Base-by-base conservation (phyloP, 2,797 vertebrate genomes). In the Pachyuromys duprasi region DNA sequence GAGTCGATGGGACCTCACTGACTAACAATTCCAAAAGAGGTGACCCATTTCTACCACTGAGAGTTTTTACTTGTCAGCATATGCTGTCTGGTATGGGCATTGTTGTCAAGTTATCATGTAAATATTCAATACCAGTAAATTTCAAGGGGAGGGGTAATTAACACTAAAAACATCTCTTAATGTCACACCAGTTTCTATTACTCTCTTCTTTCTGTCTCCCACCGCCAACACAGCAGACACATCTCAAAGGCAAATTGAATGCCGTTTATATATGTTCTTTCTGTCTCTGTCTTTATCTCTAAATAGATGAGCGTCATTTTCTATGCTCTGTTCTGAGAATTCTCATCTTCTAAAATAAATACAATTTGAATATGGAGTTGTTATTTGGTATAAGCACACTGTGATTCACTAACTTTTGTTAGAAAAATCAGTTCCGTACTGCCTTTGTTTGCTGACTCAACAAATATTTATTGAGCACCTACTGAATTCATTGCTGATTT, bases 381-480 rank as follows among this genome's bases (percentile, higher is more conserved):
- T 12, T 26, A 45, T 53, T 75, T 72, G 90, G 53, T 18, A 14
- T 18, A 76, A 83, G 42, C 17, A 53, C 20, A 39, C 9, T 45
- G 60, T n/a, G 7, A 24, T 18, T 89, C 67, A 72, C 2, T 57
- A 49, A 28, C 20, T 70, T 87, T 36, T 26, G 22, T 26, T 24
- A 83, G 76, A 42, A 42, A 42, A 75, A 63, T 87, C 39, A 5
- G n/a, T 11, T 70, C 36, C 22, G 36, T 42, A 91, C 2, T 13
- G 1, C 67, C 72, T 81, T 63, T 53, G 49, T 67, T 88, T 67
- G 70, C 49, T 69, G 33, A 33, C 24, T 67, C 67, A 26, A 84
- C 78, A 90, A 67, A 57, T 57, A 84, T 88, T 88, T 92, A 88
- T 24, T 86, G 83, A 87, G 57, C 75, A 95, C 31, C 70, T 95